Base-by-base conservation (phyloP, 2,113 vertebrate species). In the Paralichthys olivaceus region DNA sequence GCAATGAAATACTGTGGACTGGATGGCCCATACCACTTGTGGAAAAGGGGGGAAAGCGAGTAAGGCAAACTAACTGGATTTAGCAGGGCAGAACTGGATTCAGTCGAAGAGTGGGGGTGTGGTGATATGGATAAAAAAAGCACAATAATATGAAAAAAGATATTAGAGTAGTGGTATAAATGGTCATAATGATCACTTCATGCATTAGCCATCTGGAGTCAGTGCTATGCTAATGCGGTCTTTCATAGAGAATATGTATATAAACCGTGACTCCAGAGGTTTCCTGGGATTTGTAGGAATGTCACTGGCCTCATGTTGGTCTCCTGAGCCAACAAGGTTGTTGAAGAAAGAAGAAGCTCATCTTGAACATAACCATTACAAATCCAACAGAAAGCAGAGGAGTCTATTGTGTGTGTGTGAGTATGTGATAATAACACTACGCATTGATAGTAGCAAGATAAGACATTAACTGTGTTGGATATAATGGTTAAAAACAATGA, bases 1-100 rank as follows among this genome's bases (percentile, higher is more conserved):
- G 28, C 59, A 49, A 75, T 76, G 56, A 75, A 81, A 69, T 80
- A 84, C 88, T 90, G 89, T 89, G 92, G 82, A 88, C 93, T 92
- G 86, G 68, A 69, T 45, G 15, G 68, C 5, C 40, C 3, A 15
- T 90, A 91, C 87, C 83, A 84, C 88, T 92, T 89, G 84, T 93
- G 53, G 7, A 51, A 49, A 78, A 70, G 65, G 83, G 69, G n/a
- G 45, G 19, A 19, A 19, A 84, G 80, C 37, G 79, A 55, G 43
- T 23, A 64, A 55, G 25, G 3, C 7, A 19, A 57, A 68, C 29
- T 19, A 19, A 26, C 28, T 22, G 17, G 29, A 60, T 60, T 78
- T 28, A 69, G 53, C 47, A 40, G 45, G 32, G 23, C 49, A 37
- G 26, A 62, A 23, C 51, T 62, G 58, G 40, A 13, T 34, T 29